These are phyloP conservation scores for Atopsyche davidsoni DNA, from an alignment of 1,140 invertebrate species.

Conservation along the genomic window DNA sequence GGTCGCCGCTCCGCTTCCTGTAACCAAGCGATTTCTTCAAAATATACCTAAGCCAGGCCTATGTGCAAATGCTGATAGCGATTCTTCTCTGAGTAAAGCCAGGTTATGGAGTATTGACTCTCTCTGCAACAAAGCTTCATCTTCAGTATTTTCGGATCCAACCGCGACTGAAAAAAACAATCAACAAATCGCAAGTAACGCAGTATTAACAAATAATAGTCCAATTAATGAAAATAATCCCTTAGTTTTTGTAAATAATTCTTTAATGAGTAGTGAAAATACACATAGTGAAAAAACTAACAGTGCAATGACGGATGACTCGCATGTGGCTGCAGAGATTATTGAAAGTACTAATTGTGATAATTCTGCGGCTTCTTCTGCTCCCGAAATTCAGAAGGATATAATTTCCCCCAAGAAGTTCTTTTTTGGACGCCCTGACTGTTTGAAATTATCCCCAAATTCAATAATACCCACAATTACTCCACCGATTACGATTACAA, in stretches of 20 bases:
- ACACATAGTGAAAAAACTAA: conserved; percentile 11
- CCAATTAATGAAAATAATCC: conserved; percentile 24
- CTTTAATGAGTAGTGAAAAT: conserved; percentile 7
- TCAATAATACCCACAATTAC: conserved; percentile 1
- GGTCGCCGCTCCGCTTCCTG: conserved; percentile 25
- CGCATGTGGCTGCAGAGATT: not conserved
- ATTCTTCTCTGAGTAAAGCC: conserved; percentile 20
- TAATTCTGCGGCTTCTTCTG: not conserved
- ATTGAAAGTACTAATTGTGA: not conserved
- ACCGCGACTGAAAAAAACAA: conserved; percentile 19
- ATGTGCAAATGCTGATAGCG: conserved; percentile 11
- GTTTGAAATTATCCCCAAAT: conserved; percentile 34
- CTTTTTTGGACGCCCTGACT: conserved; percentile 45
- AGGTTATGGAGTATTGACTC: conserved; percentile 29
- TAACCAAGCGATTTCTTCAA: conserved; percentile 30
- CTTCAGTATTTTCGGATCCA: conserved; percentile 16
- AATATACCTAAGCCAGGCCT: conserved; percentile 27
- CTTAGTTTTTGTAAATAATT: conserved; percentile 15
- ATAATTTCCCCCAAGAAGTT: conserved; percentile 33
- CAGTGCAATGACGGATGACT: not conserved
- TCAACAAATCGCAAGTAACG: conserved; percentile 7
- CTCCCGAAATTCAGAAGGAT: conserved; percentile 1
- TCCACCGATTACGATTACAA: too few relatives aligned
- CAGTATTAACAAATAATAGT: conserved; percentile 29
- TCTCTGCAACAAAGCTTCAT: conserved; percentile 20